phyloP scores from a whole-genome alignment of 2,797 vertebrate genomes.

The Myoxocephalus aenaeus region DNA sequence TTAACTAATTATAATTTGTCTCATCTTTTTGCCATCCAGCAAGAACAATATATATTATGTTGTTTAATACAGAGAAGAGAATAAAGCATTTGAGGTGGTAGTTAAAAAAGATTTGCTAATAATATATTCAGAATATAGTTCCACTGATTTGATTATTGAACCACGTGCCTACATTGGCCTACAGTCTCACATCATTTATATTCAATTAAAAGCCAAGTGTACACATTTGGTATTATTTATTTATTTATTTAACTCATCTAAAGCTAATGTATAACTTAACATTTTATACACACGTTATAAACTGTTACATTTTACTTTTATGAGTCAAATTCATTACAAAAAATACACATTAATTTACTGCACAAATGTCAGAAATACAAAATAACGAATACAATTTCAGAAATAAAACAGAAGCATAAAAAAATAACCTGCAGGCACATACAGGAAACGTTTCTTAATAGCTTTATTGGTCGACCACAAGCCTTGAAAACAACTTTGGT shows the following conservation, averaged over 20 bases:
- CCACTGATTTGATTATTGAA: not conserved
- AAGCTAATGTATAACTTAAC: slow-evolving; percentile 9
- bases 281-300: slow-evolving; percentile 11
- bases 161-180: not conserved
- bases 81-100: too few species aligned
- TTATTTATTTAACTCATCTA: slow-evolving; percentile 10
- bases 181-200: slow-evolving; percentile 1
- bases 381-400: slow-evolving; percentile 27
- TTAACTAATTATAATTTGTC: not conserved
- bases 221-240: slow-evolving; percentile 14
- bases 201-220: not conserved
- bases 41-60: not conserved
- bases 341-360: slow-evolving; percentile 25
- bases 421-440: not conserved
- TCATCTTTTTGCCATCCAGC: not conserved
- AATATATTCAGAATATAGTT: not conserved
- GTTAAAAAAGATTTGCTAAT: not conserved
- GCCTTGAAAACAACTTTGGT: not conserved
- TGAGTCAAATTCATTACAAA: slow-evolving; percentile 33
- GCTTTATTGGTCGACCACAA: not conserved
- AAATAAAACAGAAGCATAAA: slow-evolving; percentile 31
- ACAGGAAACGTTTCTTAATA: not conserved
- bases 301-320: slow-evolving; percentile 7
- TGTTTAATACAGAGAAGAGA: too few species aligned
- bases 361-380: slow-evolving; percentile 40